Percentiles rank a stretch among this genome's conserved stretches.
Conservation (phyloP, 1,140 invertebrate genomes). For the Lordiphosa stackelbergi region DNA sequence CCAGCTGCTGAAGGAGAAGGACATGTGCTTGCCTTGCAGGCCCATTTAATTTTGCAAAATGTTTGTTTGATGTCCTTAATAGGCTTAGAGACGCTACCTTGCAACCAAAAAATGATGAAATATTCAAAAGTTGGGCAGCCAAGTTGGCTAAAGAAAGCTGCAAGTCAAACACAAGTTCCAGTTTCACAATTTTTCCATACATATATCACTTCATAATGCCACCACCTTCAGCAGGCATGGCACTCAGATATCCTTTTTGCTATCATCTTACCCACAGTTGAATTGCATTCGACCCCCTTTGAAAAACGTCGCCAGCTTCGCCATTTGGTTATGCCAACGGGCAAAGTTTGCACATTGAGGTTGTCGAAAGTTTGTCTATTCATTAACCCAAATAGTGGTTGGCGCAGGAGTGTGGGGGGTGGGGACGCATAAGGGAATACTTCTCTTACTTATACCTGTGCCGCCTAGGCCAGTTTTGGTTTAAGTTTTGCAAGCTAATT, state of each 20-base stretch:
- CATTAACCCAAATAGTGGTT: conserved; percentile 66
- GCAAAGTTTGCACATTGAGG: conserved; percentile 66
- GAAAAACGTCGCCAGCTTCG: conserved; percentile 35
- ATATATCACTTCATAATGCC: conserved; percentile 56
- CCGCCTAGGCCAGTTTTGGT: conserved; percentile 48
- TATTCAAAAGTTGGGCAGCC: conserved; percentile 58
- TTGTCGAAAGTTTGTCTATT: conserved; percentile 73
- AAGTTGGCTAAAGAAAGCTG: conserved; percentile 51
- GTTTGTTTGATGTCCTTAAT: conserved; percentile 76
- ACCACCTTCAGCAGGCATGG: conserved; percentile 13
- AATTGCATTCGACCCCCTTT: conserved; percentile 58
- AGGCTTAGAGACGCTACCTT: conserved; percentile 63
- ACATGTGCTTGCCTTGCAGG: conserved; percentile 74
- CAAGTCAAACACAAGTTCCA: conserved; percentile 70
- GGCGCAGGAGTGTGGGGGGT: conserved; percentile 2
- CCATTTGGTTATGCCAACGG: conserved; percentile 22
- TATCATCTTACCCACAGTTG: conserved; percentile 31
- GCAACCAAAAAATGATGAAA: conserved; percentile 60
- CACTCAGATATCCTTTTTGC: conserved; percentile 37
- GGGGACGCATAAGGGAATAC: conserved; percentile 9
- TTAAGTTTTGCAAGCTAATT: conserved; percentile 68
- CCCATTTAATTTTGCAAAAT: conserved; percentile 75
- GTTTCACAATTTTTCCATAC: conserved; percentile 50
- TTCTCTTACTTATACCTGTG: no score
- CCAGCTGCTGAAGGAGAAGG: conserved; percentile 4